These are phyloP conservation scores for Hormaphis cornu DNA, from an alignment of 1,140 invertebrate genomes.

Conservation along the genomic window DNA sequence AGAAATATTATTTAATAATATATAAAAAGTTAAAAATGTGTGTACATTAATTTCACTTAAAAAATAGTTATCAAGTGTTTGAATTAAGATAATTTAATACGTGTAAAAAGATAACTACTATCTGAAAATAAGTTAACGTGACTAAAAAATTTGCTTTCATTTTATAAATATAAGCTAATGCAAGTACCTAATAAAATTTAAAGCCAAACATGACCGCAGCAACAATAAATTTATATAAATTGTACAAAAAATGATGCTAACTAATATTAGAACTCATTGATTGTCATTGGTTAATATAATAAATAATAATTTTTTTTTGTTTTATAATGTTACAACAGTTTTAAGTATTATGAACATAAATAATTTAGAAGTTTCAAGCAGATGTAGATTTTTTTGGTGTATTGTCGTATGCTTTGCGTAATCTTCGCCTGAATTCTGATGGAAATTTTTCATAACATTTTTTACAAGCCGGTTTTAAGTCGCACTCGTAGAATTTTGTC, in stretches of 20 bases:
- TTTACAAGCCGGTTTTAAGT: constrained; percentile 96
- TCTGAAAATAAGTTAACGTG: background rate
- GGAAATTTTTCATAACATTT: constrained; percentile 97
- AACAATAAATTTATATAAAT: background rate
- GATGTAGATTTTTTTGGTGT: constrained; percentile 38
- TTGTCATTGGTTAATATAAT: constrained; percentile 10
- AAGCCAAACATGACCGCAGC: background rate
- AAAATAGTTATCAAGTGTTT: no score
- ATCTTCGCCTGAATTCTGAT: constrained; percentile 78
- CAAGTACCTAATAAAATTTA: background rate
- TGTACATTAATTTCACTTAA: background rate
- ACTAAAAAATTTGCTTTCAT: background rate
- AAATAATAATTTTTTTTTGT: background rate
- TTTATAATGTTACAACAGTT: background rate
- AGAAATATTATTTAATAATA: background rate
- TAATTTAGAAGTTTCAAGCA: background rate
- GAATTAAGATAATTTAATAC: background rate
- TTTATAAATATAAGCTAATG: background rate
- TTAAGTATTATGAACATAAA: background rate
- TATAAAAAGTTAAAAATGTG: background rate
- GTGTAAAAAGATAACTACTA: constrained; percentile 4
- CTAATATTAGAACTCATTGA: background rate
- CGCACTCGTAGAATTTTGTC: constrained; percentile 98
- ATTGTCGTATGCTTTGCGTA: constrained; percentile 63
- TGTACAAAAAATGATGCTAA: background rate